Percentiles rank a stretch among this genome's conserved stretches.
Conservation (phyloP, 1,140 invertebrate species). For the Rhizoglyphus robini region DNA sequence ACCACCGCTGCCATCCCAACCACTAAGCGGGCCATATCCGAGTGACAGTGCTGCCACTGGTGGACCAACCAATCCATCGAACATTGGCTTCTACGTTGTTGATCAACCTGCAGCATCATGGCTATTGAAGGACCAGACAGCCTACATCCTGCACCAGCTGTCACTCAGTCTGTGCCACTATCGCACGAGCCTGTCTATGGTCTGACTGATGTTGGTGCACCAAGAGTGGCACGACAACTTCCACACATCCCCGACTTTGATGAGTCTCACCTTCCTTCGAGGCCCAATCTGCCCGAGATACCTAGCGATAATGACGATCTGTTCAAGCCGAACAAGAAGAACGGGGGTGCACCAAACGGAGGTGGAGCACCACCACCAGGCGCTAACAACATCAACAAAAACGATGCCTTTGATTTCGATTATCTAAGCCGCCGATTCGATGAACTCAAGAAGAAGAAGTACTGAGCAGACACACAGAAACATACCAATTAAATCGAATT, state of each 20-base stretch:
- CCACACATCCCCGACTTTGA: not conserved
- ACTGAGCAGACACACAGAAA: too few species aligned
- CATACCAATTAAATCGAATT: too few species aligned
- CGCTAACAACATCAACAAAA: too few species aligned
- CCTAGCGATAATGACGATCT: not conserved
- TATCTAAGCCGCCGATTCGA: not conserved
- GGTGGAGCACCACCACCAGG: not conserved
- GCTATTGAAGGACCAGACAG: not conserved
- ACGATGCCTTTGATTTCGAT: slow-evolving; percentile 16
- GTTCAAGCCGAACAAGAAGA: not conserved
- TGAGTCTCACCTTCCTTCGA: not conserved
- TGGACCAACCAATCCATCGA: not conserved
- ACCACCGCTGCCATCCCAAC: slow-evolving; percentile 11
- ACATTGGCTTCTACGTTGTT: not conserved
- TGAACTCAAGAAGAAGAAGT: not conserved
- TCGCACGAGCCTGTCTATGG: not conserved
- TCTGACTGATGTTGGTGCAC: not conserved
- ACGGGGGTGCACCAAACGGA: not conserved
- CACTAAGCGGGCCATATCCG: slow-evolving; percentile 7
- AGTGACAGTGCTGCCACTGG: not conserved
- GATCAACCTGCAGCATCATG: too few species aligned
- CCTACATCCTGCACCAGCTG: not conserved
- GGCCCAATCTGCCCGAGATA: slow-evolving; percentile 4
- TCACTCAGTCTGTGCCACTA: not conserved
- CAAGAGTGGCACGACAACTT: too few species aligned